A percentile compares a stretch with the other conserved stretches of the same genome.
These are phyloP conservation scores for Babylonia areolata DNA, from an alignment of 1,140 invertebrate species.

Conservation along the genomic window DNA sequence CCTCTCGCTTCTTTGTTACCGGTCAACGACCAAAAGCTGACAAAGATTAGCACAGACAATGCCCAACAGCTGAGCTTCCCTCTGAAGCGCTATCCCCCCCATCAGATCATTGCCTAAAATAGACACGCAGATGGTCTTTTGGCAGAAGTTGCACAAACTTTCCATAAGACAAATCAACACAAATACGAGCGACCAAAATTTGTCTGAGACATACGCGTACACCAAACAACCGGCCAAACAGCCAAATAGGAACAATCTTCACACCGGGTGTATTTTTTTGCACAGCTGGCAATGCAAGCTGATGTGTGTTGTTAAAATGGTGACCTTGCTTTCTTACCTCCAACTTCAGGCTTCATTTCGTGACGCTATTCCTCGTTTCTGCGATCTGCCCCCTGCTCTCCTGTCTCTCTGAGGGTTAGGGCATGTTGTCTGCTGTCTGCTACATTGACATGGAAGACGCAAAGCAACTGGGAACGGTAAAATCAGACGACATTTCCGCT, in stretches of 20 bases:
- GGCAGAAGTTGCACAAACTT: not conserved
- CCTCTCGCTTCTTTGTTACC: not conserved
- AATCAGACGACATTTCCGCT: constrained; percentile 13
- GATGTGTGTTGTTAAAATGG: constrained; percentile 20
- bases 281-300: constrained; percentile 20
- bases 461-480: not conserved
- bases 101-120: constrained; percentile 24
- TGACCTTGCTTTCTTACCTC: constrained; percentile 31
- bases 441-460: not conserved
- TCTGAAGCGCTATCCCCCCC: not conserved
- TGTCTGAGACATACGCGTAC: not conserved
- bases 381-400: not conserved
- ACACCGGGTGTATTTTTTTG: not conserved
- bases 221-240: not conserved
- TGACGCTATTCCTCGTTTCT: not conserved
- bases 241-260: not conserved
- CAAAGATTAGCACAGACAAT: not conserved
- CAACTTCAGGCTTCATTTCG: constrained; percentile 30
- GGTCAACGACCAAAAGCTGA: not conserved
- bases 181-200: not conserved
- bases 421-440: not conserved
- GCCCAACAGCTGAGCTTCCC: not conserved
- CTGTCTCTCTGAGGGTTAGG: not conserved
- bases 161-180: not conserved
- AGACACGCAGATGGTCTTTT: not conserved